Evolutionary conservation across 2,113 vertebrate genomes (phyloP).

Genomic region (Hiodon tergisus): DNA sequence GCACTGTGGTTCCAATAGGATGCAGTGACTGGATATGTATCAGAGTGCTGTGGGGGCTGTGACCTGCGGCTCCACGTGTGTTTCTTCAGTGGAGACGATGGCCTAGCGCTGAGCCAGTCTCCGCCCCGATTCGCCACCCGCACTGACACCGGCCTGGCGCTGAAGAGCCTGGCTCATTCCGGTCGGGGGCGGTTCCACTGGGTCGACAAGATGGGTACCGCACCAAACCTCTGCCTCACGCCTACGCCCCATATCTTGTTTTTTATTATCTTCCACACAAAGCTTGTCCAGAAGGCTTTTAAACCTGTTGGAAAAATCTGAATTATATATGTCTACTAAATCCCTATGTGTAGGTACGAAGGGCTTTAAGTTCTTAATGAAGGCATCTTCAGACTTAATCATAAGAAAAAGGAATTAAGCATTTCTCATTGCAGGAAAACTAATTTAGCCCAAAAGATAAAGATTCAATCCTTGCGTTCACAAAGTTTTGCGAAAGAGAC

Average conservation of each 20-base stretch:
- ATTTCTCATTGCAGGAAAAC: too few species aligned
- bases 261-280: not conserved
- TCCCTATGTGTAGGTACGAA: too few species aligned
- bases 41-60: constrained; percentile 53
- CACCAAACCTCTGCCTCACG: not conserved
- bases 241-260: not conserved
- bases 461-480: too few species aligned
- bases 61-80: constrained; percentile 65
- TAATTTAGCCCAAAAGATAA: too few species aligned
- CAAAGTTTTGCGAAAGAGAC: too few species aligned
- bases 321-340: too few species aligned
- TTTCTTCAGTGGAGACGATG: constrained; percentile 52
- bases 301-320: not conserved
- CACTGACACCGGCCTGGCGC: constrained; percentile 38
- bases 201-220: constrained; percentile 69
- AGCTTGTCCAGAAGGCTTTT: not conserved
- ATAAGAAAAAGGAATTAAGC: too few species aligned
- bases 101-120: not conserved
- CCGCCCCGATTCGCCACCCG: constrained; percentile 47
- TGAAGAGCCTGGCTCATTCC: constrained; percentile 49
- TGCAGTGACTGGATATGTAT: constrained; percentile 54
- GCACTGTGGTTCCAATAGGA: constrained; percentile 22
- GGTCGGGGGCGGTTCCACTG: constrained; percentile 69
- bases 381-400: too few species aligned
- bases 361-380: too few species aligned